Conservation (phyloP, 2,113 vertebrate genomes). For the Pagrus major region DNA sequence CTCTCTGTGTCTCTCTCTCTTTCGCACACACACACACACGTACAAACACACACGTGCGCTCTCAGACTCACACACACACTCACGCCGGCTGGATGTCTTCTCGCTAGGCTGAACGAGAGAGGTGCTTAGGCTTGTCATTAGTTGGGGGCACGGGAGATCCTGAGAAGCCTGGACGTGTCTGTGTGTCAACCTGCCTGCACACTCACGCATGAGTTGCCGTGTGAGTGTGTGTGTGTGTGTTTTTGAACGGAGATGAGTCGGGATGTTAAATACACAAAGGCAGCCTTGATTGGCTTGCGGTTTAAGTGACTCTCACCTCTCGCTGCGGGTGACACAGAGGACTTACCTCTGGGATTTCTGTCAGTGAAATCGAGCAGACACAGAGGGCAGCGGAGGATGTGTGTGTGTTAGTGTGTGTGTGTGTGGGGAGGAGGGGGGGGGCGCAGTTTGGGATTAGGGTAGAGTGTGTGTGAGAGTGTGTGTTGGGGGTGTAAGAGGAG, state of each 20-base stretch:
- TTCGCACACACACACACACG: slow-evolving; percentile 38
- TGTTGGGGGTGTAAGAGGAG: slow-evolving; percentile 46
- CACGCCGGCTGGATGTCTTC: slow-evolving; percentile 75
- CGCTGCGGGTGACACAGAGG: slow-evolving; percentile 59
- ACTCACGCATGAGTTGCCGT: slow-evolving; percentile 39
- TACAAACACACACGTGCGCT: slow-evolving; percentile 55
- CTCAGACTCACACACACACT: slow-evolving; percentile 69
- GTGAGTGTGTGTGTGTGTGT: slow-evolving; percentile 32
- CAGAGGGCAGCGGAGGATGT: slow-evolving; percentile 40
- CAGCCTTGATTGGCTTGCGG: slow-evolving; percentile 72
- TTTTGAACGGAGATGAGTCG: slow-evolving; percentile 64
- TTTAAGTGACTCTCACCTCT: slow-evolving; percentile 73
- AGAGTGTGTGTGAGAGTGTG: slow-evolving; percentile 17
- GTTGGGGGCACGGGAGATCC: slow-evolving; percentile 60
- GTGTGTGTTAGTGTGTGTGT: no score
- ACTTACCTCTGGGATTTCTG: slow-evolving; percentile 64
- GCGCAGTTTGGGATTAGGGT: slow-evolving; percentile 44
- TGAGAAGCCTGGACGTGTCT: slow-evolving; percentile 48
- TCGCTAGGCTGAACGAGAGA: slow-evolving; percentile 83
- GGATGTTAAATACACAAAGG: slow-evolving; percentile 60
- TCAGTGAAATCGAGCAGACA: slow-evolving; percentile 58
- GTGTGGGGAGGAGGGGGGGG: background rate
- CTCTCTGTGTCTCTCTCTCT: slow-evolving; percentile 30
- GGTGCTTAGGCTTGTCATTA: slow-evolving; percentile 81
- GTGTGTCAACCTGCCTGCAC: slow-evolving; percentile 16